Evolutionary conservation across 2,797 vertebrate species (phyloP), one percentile per base, ranked within the genome.

Genomic region (Alouatta caraya): DNA sequence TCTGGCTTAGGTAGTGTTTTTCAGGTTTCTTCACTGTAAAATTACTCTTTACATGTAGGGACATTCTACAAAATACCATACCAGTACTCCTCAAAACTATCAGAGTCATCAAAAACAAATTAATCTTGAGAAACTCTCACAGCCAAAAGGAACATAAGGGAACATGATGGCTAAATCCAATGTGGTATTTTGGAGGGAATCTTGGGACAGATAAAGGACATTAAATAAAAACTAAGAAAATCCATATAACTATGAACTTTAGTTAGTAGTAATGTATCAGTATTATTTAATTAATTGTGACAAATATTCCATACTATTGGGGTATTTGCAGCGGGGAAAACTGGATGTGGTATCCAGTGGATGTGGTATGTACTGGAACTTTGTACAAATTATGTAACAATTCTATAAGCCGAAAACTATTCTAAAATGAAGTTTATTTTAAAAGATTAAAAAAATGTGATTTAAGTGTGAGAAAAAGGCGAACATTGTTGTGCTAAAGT

Each of bases 241-340:
- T 50, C 11, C 26, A 2, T 48, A 28, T 57, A 79, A 80, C 2
- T 30, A 21, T 73, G 26, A 24, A 86, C 11, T 48, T 48, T 26
- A 76, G 8, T 81, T 46, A 76, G 28, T 67, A 76, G 59, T 52
- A 52, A 70, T 33, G 46, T 39, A 46, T 42, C 61, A 57, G 4
- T 59, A 83, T 30, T 39, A 33, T n/a, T 57, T 93, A 67, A 95
- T 92, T 89, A 61, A 55, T 26, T 73, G 19, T 89, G 59, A 90
- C 8, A 52, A 82, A 64, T 59, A n/a, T 44, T 30, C 50, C 46
- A 67, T 39, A 48, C 30, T 59, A 59, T 46, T 59, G 33, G 3
- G 5, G 24, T 83, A 37, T 37, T 70, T 52, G 50, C n/a, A 93
- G 87, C 5, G 42, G 3, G 21, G 30, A 14, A 85, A 75, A 70